phyloP scores from a whole-genome alignment of 2,888 invertebrate genomes.

The Cerastoderma edule region DNA sequence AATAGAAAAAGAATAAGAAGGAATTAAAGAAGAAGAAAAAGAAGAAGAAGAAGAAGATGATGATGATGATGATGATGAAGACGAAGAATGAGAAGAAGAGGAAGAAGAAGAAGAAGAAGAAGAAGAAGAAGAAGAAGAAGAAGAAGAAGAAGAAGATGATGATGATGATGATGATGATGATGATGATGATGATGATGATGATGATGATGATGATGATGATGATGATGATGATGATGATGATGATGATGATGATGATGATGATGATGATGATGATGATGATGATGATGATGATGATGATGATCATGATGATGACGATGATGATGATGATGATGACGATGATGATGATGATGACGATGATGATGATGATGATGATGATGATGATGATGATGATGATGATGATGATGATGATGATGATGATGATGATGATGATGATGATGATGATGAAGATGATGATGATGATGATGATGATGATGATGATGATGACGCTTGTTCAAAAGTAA shows the following conservation, averaged over 20 bases:
- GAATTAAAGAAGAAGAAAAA: neutral
- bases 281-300: neutral
- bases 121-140: neutral
- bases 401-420: slow-evolving; percentile 5
- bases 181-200: no score
- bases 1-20: slow-evolving; percentile 11
- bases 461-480: neutral
- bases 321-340: no score
- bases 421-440: slow-evolving; percentile 2
- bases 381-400: no score
- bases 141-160: slow-evolving; percentile 6
- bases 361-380: no score
- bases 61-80: neutral
- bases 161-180: neutral
- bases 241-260: slow-evolving; percentile 5
- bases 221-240: no score
- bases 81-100: neutral
- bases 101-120: neutral
- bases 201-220: no score
- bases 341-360: no score
- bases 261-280: slow-evolving; percentile 2
- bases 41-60: neutral
- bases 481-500: no score
- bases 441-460: neutral
- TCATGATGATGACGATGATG: neutral